Base-by-base conservation (phyloP, 2,113 vertebrate species). In the Syrrhaptes paradoxus region DNA sequence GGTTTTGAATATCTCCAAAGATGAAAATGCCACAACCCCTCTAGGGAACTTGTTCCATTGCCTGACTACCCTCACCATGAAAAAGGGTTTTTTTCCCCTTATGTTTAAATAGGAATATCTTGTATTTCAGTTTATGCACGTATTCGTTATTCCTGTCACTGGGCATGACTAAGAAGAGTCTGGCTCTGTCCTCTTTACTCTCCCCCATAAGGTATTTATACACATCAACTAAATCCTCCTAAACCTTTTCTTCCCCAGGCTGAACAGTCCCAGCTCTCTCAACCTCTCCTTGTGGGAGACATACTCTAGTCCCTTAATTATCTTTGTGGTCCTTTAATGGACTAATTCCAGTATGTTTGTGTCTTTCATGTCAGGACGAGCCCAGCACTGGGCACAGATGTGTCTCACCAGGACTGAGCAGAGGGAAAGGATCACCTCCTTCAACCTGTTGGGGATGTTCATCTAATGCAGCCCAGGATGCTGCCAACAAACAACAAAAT, bases 291-390 rank as follows among this genome's bases (percentile, higher is more conserved):
- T 59, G 14, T 26, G 41, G 12, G 11, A 78, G 10, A 66, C 12
- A 13, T 22, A 11, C 6, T 70, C 32, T 13, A 46, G 21, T 14
- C 22, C 14, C 36, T 41, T 54, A 48, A 20, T 34, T 63, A 74
- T 7, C 17, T 74, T 74, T 29, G 26, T 13, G 6, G 4, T 2
- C n/a, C 4, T 81, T 67, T 67, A 15, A 8, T 72, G 29, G 74
- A 54, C 14, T 67, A 1, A 0, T 9, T 81, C 6, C 28, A 28
- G 12, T 20, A 24, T 26, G 3, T 75, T 51, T 34, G 4, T 11
- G 6, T 18, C 54, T 77, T 88, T 63, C 3, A 4, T 11, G 2
- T 1, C 34, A 8, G 1, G 28, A 5, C 2, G 8, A 77, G 41
- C 48, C 19, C 34, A 68, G 41, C 26, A 28, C 22, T 11, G 25